Base-by-base conservation (phyloP, 2,797 vertebrate genomes). In the Coregonus ussuriensis region DNA sequence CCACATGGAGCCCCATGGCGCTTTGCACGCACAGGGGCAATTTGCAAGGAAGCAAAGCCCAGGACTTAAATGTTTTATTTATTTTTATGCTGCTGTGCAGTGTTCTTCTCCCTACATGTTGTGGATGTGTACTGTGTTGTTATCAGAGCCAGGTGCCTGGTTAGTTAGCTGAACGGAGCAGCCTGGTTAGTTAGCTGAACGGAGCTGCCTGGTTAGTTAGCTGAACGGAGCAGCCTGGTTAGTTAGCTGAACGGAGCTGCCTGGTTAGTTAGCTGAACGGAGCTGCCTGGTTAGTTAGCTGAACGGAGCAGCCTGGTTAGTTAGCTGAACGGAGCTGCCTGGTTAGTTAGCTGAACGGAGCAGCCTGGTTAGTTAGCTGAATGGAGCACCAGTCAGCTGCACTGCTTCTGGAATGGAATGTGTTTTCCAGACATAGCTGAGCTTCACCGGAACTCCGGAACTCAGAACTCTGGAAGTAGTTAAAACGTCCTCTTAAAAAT, bases 311-410 rank as follows among this genome's bases (percentile, higher is more conserved):
- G 31, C 35, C 35, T 37, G 35, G 35, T 37, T 5, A 37, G 35
- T 37, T 37, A 37, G 35, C 35, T 37, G 35, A 37, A 37, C 35
- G 5, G 35, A 37, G 35, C 35, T 1, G 25, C 25, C 37, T 37
- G 37, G 6, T 37, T 6, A 37, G 37, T 37, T 37, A 37, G 35
- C 35, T 37, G 35, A 37, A 37, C 5, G 5, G 35, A 6, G 35
- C 35, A 37, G 37, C 37, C 37, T 41, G 37, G 6, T 6, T 6
- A 41, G 37, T 41, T 41, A 41, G 37, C 37, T 41, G 37, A 41
- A 41, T 0, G 37, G 37, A 47, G 2, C 9, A 47, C 9, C 9
- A 47, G 74, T 82, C 83, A 86, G 81, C 81, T 81, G 77, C 77
- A 79, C 65, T 31, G 11, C 47, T 25, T 13, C 37, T 35, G 59